A percentile compares a stretch with the other conserved stretches of the same genome.
phyloP scores from a whole-genome alignment of 2,113 vertebrate species.

The Myiozetetes cayanensis region DNA sequence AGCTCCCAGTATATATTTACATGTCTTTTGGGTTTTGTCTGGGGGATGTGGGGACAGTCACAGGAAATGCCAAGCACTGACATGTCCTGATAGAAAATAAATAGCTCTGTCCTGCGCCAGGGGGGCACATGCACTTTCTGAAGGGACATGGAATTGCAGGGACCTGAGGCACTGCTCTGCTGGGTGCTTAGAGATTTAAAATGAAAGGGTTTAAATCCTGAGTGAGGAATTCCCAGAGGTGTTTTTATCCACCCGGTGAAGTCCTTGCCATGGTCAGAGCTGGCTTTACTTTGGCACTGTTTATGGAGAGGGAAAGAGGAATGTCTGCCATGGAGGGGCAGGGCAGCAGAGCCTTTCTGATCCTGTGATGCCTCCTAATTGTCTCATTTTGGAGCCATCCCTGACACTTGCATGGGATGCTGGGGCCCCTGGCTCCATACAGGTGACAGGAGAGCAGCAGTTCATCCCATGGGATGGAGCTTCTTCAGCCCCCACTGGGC shows the following conservation, averaged over 20 bases:
- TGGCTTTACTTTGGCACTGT: rapidly evolving
- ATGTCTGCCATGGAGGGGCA: not conserved
- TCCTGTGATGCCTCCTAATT: not conserved
- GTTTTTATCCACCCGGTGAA: not conserved
- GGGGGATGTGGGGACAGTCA: not conserved
- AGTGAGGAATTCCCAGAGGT: not conserved
- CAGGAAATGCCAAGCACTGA: not conserved
- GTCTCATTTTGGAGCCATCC: not conserved
- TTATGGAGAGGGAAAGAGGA: not conserved
- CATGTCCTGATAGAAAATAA: not conserved
- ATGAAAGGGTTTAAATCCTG: not conserved
- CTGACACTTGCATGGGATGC: rapidly evolving
- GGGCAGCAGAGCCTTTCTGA: not conserved
- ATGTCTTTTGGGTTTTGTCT: not conserved
- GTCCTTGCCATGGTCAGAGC: not conserved
- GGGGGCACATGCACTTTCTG: not conserved
- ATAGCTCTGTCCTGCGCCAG: not conserved
- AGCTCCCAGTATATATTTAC: not conserved
- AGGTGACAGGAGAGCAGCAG: rapidly evolving
- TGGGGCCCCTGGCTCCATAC: rapidly evolving
- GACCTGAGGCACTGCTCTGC: not conserved
- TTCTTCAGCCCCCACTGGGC: rapidly evolving
- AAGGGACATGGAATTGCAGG: not conserved
- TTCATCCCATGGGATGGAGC: not conserved
- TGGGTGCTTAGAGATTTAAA: not conserved